phyloP scores from a whole-genome alignment of 1,140 invertebrate species.

The Plectrocnemia conspersa region DNA sequence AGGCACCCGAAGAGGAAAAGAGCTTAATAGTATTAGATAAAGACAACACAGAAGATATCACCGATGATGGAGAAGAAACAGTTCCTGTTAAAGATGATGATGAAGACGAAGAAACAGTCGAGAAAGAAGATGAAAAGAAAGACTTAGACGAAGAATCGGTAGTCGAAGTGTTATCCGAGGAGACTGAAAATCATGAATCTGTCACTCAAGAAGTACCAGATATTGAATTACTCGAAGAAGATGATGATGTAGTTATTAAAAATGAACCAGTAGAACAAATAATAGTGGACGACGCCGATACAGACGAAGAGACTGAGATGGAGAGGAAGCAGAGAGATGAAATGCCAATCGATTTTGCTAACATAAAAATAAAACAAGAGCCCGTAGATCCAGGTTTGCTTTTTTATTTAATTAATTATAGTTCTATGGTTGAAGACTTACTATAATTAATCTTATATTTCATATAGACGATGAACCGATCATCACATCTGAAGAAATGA shows the following conservation, averaged over 20 bases:
- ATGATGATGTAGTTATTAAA: conserved; percentile 58
- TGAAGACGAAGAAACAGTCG: conserved; percentile 38
- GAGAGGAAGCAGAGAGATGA: conserved; percentile 43
- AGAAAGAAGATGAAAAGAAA: too few species aligned
- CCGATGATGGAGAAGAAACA: conserved; percentile 38
- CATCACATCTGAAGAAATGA: conserved; percentile 48
- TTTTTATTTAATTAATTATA: neutral
- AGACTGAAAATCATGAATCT: conserved; percentile 20
- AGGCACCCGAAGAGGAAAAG: conserved; percentile 32
- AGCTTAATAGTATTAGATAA: conserved; percentile 25
- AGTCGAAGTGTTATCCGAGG: conserved; percentile 50
- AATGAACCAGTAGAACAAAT: conserved; percentile 50
- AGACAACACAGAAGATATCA: conserved; percentile 42
- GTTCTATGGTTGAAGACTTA: neutral
- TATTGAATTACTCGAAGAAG: conserved; percentile 41
- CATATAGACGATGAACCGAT: conserved; percentile 49
- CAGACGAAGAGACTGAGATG: conserved; percentile 46
- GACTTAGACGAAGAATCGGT: too few species aligned
- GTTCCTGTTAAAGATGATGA: conserved; percentile 37
- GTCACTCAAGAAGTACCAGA: conserved; percentile 25
- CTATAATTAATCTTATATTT: neutral
- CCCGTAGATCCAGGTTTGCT: conserved; percentile 55
- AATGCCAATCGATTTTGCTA: conserved; percentile 45
- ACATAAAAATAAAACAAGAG: conserved; percentile 56
- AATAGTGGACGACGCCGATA: conserved; percentile 50